These are phyloP conservation scores for Ondatra zibethicus DNA, from an alignment of 2,113 vertebrate species.

Conservation along the genomic window DNA sequence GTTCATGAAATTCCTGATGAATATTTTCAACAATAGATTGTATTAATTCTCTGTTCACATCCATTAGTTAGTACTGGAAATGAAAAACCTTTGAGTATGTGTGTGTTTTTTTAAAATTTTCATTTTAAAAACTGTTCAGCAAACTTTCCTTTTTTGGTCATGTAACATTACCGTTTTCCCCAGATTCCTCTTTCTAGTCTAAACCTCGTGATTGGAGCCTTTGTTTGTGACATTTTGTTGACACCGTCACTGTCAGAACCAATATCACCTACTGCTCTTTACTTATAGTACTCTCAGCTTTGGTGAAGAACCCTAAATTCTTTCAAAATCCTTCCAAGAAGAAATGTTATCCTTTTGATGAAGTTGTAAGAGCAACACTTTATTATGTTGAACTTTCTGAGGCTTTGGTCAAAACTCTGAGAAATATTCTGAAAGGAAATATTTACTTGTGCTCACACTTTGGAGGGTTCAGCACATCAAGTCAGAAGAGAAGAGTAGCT, in stretches of 20 bases:
- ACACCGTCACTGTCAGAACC: background rate
- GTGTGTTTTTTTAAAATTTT: background rate
- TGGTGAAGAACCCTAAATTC: background rate
- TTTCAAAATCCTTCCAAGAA: background rate
- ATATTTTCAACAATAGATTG: background rate
- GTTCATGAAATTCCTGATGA: background rate
- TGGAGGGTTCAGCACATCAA: background rate
- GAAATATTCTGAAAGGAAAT: background rate
- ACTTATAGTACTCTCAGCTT: background rate
- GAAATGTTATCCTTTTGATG: background rate
- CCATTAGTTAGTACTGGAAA: background rate
- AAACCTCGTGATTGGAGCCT: background rate
- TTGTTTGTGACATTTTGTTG: background rate
- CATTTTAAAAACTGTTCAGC: background rate
- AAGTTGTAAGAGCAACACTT: background rate
- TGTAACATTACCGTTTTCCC: background rate
- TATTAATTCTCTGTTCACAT: background rate
- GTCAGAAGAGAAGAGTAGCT: background rate
- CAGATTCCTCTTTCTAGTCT: background rate
- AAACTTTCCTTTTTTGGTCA: background rate
- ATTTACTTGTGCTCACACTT: background rate
- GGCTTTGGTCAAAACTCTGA: background rate
- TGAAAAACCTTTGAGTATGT: background rate
- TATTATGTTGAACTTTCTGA: no score
- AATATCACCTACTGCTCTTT: no score